Evolutionary conservation across 2,113 vertebrate species (phyloP), one percentile per base, ranked within the genome.

Genomic region (Engystomops pustulosus): DNA sequence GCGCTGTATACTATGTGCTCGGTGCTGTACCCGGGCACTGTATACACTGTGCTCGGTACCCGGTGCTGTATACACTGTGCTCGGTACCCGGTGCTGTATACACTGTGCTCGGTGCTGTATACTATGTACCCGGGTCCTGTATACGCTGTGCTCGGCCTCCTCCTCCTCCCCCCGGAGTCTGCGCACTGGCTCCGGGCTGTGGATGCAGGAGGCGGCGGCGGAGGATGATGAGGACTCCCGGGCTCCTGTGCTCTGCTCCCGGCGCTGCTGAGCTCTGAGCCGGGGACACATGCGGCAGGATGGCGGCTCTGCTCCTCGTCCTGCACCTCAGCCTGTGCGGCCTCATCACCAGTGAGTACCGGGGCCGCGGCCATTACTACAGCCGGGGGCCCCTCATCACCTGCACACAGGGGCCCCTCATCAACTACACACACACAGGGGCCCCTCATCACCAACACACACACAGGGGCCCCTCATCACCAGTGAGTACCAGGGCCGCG

Each of bases 291-390:
- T 70, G 20, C 47, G 12, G 32, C 41, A 71, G 68, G 80, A 82
- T 71, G 67, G 60, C 55, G 80, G 32, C 10, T 34, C 67, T 53
- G 27, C 69, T 58, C 68, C 32, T 82, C 80, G 30, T 78, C 25
- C 34, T 72, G 80, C 68, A 36, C 32, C 80, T 81, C 44, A 58
- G 47, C 17, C 80, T 82, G 68, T 27, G 72, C 14, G 68, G 80
- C 51, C 69, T 82, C 17, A 36, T 82, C 68, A 71, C 49, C 18
- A 41, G 80, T 82, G 36, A 82, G 80, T 82, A 30, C 49, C 47
- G 67, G 67, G 67, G 30, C n/a, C 10, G 58, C 11, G 3, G 2
- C 47, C 15, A 3, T 17, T 2, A 49, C 47, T 2, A 5, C 4
- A 41, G 38, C 51, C 20, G 62, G 32, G n/a, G 65, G 65, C 12